A percentile compares a stretch with the other conserved stretches of the same genome.
These are phyloP conservation scores for Tragelaphus oryx DNA, from an alignment of 2,797 vertebrate genomes.

Conservation along the genomic window DNA sequence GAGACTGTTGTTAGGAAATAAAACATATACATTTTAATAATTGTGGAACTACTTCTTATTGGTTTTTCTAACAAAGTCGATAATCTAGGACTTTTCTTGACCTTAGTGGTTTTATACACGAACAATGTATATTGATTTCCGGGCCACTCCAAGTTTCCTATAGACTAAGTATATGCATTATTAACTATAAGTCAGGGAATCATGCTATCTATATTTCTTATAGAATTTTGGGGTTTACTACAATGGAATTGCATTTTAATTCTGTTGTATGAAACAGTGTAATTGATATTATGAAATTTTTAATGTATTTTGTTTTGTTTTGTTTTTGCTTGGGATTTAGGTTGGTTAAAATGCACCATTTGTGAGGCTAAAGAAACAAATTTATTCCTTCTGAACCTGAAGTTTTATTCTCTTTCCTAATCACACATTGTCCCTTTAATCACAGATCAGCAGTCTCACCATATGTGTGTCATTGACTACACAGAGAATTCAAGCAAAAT, in stretches of 20 bases:
- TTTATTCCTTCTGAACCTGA: neutral
- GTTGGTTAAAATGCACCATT: neutral
- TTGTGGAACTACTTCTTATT: neutral
- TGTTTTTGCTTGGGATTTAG: neutral
- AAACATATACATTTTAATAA: slow-evolving; percentile 15
- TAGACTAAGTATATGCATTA: neutral
- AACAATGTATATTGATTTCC: neutral
- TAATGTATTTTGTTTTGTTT: neutral
- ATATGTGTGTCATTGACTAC: neutral
- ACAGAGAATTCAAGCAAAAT: neutral
- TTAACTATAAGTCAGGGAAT: neutral
- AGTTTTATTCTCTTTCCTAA: slow-evolving; percentile 27
- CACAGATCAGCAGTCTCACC: neutral
- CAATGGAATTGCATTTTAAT: neutral
- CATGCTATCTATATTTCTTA: neutral
- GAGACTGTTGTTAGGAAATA: slow-evolving; percentile 37
- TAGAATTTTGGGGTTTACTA: neutral
- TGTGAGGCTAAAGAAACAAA: neutral
- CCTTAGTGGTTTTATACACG: neutral
- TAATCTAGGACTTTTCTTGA: slow-evolving; percentile 10
- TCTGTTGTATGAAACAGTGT: neutral
- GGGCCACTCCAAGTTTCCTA: neutral
- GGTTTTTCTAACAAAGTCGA: neutral
- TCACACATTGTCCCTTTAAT: neutral
- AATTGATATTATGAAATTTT: neutral